Evolutionary conservation across 2,888 invertebrate species (phyloP).

Genomic region (Microctonus brassicae): DNA sequence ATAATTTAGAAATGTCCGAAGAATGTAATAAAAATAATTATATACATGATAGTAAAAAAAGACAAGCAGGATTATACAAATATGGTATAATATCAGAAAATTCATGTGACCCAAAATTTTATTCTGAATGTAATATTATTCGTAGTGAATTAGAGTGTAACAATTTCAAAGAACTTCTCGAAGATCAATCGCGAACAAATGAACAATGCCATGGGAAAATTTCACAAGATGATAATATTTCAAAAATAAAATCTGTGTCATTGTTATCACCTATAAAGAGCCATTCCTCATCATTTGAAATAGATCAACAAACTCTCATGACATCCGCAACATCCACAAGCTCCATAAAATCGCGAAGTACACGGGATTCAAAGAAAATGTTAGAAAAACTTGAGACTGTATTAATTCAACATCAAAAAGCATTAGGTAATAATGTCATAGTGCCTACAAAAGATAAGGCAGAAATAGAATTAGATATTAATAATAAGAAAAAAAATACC

Average conservation of each 20-base stretch:
- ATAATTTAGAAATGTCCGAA: background rate
- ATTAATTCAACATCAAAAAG: conserved; percentile 71
- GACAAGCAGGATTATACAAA: background rate
- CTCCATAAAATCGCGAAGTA: conserved; percentile 2
- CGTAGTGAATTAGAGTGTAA: background rate
- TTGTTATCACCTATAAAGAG: background rate
- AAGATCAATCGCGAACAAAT: background rate
- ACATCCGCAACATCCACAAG: conserved; percentile 48
- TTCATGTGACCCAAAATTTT: background rate
- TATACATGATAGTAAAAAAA: background rate
- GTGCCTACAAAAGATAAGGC: conserved; percentile 40
- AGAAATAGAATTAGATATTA: conserved; percentile 23
- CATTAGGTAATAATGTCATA: conserved; percentile 49
- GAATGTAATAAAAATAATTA: conserved; percentile 26
- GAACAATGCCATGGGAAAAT: background rate
- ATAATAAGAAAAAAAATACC: conserved; percentile 59
- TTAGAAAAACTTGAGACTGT: conserved; percentile 76
- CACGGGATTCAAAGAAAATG: conserved; percentile 75
- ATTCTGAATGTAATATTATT: background rate
- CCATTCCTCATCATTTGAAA: background rate
- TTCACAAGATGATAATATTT: background rate
- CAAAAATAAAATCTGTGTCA: background rate
- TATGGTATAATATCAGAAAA: background rate
- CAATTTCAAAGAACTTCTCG: background rate
- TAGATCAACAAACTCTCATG: conserved; percentile 9